Evolutionary conservation across 2,888 invertebrate genomes (phyloP).

Genomic region (Matsumyia berberina): DNA sequence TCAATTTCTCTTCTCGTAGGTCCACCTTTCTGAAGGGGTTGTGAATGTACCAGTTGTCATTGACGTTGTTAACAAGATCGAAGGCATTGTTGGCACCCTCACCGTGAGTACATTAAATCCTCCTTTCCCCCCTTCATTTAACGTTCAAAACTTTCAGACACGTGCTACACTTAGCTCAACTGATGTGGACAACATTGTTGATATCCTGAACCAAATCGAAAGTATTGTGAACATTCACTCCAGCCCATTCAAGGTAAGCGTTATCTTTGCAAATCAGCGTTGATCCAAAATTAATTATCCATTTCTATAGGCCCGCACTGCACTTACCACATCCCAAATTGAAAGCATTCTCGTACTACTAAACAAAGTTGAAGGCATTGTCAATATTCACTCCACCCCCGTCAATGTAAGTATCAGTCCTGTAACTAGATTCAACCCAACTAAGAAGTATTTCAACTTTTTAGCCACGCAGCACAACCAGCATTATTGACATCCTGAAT

Average conservation of each 20-base stretch:
- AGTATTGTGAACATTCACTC: slow-evolving; percentile 29
- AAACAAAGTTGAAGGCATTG: slow-evolving; percentile 15
- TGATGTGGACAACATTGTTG: slow-evolving; percentile 7
- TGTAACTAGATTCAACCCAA: too few species aligned
- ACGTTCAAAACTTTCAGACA: neutral
- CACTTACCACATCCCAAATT: neutral
- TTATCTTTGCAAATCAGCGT: neutral
- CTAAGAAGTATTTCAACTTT: neutral
- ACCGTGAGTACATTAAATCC: neutral
- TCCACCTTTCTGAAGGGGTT: neutral
- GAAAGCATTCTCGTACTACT: slow-evolving; percentile 1
- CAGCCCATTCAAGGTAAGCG: neutral
- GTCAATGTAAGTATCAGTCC: neutral
- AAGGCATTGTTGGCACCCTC: neutral
- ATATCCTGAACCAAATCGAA: slow-evolving; percentile 5
- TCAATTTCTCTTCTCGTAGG: neutral
- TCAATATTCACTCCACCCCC: slow-evolving; percentile 1
- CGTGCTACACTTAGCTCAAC: neutral
- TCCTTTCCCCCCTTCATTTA: neutral
- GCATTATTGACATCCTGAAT: slow-evolving; percentile 22
- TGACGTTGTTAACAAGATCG: slow-evolving; percentile 3
- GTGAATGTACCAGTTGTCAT: slow-evolving; percentile 7
- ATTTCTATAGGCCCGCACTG: neutral
- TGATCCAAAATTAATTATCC: too few species aligned
- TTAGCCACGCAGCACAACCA: slow-evolving; percentile 16